Evolutionary conservation across 2,113 vertebrate species (phyloP).

Genomic region (Brachirus orientalis): DNA sequence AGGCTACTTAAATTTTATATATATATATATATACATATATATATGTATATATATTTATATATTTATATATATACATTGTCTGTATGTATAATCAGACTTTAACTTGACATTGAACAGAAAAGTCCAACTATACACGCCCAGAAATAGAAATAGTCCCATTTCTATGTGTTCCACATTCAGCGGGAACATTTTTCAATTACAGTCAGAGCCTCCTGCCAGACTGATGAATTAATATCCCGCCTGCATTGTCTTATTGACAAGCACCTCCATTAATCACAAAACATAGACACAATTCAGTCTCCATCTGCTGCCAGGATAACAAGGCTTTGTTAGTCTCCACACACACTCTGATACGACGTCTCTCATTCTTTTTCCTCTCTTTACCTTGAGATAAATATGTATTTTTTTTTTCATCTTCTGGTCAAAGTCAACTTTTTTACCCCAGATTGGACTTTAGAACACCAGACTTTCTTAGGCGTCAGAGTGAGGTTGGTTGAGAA

Average conservation of each 20-base stretch:
- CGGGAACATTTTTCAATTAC: conserved; percentile 42
- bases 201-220: conserved; percentile 36
- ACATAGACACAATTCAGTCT: conserved; percentile 39
- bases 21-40: too few relatives aligned
- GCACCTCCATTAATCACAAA: conserved; percentile 62
- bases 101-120: neutral
- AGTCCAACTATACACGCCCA: too few relatives aligned
- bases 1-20: neutral
- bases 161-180: conserved; percentile 25
- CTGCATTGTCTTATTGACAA: conserved; percentile 64
- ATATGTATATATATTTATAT: too few relatives aligned
- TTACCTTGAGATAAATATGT: neutral
- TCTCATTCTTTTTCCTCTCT: conserved; percentile 13
- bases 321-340: conserved; percentile 21
- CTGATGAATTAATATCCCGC: conserved; percentile 63
- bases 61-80: too few relatives aligned
- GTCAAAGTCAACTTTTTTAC: too few relatives aligned
- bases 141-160: neutral
- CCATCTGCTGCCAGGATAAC: conserved; percentile 63
- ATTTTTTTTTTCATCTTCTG: too few relatives aligned
- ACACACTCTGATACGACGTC: neutral
- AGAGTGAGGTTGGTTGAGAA: too few relatives aligned
- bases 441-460: too few relatives aligned
- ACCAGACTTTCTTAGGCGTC: too few relatives aligned
- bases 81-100: neutral